phyloP scores from a whole-genome alignment of 2,113 vertebrate genomes.

The Panthera leo region DNA sequence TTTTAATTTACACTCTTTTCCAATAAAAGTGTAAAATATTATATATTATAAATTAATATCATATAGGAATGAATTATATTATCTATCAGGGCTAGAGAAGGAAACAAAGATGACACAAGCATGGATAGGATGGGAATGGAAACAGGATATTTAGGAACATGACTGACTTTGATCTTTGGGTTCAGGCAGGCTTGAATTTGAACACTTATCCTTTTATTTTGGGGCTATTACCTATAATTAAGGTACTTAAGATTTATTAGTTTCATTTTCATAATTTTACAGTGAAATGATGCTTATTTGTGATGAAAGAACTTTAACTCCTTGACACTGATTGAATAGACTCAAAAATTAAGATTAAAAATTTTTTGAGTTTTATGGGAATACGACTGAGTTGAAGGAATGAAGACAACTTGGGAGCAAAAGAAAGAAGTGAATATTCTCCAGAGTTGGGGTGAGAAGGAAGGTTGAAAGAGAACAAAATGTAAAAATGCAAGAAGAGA shows the following conservation, averaged over 20 bases:
- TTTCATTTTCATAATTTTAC: background rate
- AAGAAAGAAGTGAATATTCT: background rate
- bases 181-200: background rate
- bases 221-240: background rate
- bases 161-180: background rate
- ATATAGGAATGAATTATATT: background rate
- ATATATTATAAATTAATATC: background rate
- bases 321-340: background rate
- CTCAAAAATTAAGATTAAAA: background rate
- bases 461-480: background rate
- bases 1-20: background rate
- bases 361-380: background rate
- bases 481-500: background rate
- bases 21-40: background rate
- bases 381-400: background rate
- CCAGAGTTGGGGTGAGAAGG: accelerated
- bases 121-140: background rate
- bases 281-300: background rate
- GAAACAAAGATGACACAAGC: background rate
- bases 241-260: background rate
- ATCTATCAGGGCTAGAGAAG: background rate
- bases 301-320: background rate
- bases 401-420: background rate
- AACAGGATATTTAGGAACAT: background rate
- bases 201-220: background rate